Evolutionary conservation across 2,888 invertebrate species (phyloP).

Genomic region (Lymantria monacha): DNA sequence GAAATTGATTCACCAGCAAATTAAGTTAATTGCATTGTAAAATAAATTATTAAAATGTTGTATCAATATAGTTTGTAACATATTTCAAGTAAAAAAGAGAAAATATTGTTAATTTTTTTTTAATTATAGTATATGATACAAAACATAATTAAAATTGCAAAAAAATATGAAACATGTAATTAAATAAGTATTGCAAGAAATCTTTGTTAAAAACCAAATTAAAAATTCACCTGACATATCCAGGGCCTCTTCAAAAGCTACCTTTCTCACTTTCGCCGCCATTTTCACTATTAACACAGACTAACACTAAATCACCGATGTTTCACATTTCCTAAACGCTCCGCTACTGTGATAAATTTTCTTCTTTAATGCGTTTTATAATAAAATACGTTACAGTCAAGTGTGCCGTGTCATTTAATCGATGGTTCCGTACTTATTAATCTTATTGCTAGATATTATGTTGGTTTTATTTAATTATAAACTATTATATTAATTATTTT

Average conservation of each 20-base stretch:
- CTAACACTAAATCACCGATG: not conserved
- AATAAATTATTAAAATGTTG: too few relatives aligned
- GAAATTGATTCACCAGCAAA: too few relatives aligned
- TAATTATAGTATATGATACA: too few relatives aligned
- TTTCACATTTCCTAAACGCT: not conserved
- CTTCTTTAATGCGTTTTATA: conserved; percentile 4
- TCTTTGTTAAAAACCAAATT: not conserved
- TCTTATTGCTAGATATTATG: not conserved
- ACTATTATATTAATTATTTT: too few relatives aligned
- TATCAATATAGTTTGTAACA: too few relatives aligned
- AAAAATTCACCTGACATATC: conserved; percentile 10
- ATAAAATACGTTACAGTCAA: conserved; percentile 4
- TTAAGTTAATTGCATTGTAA: too few relatives aligned
- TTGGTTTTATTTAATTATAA: too few relatives aligned
- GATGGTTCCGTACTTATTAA: conserved; percentile 3
- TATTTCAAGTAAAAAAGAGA: too few relatives aligned
- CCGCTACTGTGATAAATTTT: not conserved
- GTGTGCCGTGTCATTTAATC: not conserved
- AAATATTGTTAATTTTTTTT: too few relatives aligned
- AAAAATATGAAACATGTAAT: too few relatives aligned
- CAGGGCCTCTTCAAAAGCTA: conserved; percentile 54
- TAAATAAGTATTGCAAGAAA: too few relatives aligned
- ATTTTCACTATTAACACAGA: conserved; percentile 17
- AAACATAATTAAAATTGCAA: too few relatives aligned
- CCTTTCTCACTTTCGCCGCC: conserved; percentile 39